Conservation (phyloP, 2,113 vertebrate species). For the Dasyornis broadbenti region DNA sequence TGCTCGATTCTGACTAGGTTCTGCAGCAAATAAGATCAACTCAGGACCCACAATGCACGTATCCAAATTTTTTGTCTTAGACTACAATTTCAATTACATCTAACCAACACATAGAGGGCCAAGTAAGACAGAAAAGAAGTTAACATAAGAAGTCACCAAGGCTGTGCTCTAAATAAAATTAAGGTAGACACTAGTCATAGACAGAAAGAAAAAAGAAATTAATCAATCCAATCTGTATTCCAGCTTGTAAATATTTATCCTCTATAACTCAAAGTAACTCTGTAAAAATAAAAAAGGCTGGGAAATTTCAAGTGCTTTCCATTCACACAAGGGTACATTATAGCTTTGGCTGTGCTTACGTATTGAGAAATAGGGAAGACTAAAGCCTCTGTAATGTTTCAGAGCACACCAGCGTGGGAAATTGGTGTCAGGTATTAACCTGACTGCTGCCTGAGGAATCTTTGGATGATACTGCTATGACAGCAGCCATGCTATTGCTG, state of each 20-base stretch:
- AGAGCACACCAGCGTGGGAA: neutral
- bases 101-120: neutral
- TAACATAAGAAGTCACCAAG: neutral
- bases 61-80: neutral
- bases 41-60: neutral
- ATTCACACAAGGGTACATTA: neutral
- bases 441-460: too few species aligned
- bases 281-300: neutral
- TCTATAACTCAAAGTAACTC: neutral
- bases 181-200: neutral
- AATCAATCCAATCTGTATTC: neutral
- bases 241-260: neutral
- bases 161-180: neutral
- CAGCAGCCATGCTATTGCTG: neutral
- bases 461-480: neutral
- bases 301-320: neutral
- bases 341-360: neutral
- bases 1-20: neutral
- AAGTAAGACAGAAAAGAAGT: neutral
- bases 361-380: neutral
- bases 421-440: neutral
- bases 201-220: neutral
- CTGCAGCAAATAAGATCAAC: neutral
- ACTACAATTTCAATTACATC: neutral
- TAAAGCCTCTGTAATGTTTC: neutral